Conservation (phyloP, 2,888 invertebrate species). For the Sphinx pinastri region DNA sequence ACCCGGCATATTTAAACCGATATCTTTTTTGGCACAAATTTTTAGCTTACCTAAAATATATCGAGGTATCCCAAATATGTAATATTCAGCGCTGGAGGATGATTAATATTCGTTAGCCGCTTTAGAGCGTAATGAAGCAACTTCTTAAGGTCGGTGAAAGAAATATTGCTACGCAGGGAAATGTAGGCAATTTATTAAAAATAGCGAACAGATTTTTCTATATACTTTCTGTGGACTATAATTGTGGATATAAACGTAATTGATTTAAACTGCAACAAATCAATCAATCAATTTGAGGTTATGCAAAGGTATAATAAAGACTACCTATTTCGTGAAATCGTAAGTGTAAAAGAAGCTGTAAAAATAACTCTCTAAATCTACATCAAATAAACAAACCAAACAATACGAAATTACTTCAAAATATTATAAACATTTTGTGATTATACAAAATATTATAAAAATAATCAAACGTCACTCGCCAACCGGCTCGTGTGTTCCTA, state of each 20-base stretch:
- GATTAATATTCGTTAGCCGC: constrained; percentile 17
- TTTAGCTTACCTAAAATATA: constrained; percentile 16
- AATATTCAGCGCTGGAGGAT: constrained; percentile 21
- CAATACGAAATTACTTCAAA: not conserved
- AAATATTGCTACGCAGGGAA: not conserved
- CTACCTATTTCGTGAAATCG: too few relatives aligned
- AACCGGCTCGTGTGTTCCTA: constrained; percentile 21
- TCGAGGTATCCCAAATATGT: constrained; percentile 16
- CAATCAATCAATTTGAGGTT: too few relatives aligned
- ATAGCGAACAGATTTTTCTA: not conserved
- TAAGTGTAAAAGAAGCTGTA: too few relatives aligned
- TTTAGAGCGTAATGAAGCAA: constrained; percentile 22
- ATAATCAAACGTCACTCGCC: not conserved
- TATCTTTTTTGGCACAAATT: not conserved
- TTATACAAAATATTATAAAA: not conserved
- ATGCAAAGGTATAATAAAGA: too few relatives aligned
- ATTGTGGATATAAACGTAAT: too few relatives aligned
- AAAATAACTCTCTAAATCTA: too few relatives aligned
- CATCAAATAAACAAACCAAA: too few relatives aligned
- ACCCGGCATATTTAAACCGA: not conserved
- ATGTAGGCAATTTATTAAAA: not conserved
- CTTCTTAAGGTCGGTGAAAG: constrained; percentile 7
- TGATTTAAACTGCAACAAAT: too few relatives aligned
- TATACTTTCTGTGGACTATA: not conserved
- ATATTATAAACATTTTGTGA: not conserved